Conservation (phyloP, 1,140 invertebrate genomes). For the Zeugodacus cucurbitae region DNA sequence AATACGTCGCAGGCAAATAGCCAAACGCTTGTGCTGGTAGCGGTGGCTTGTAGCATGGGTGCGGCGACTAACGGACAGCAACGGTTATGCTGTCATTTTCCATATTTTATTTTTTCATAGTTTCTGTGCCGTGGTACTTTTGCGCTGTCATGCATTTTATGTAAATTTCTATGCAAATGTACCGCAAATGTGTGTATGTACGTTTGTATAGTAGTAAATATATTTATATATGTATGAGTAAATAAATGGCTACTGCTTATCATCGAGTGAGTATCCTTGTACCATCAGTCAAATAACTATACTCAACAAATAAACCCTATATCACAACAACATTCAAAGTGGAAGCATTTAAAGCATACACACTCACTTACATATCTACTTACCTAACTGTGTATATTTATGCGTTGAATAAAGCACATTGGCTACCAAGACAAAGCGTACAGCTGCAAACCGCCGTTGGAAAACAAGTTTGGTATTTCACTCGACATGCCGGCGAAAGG, state of each 20-base stretch:
- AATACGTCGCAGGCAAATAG: neutral
- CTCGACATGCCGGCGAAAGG: neutral
- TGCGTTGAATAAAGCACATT: neutral
- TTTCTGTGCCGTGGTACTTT: neutral
- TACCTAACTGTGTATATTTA: neutral
- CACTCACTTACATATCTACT: neutral
- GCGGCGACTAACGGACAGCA: neutral
- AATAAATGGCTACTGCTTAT: neutral
- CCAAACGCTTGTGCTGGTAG: neutral
- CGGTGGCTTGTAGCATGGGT: neutral
- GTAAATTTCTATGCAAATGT: constrained; percentile 32
- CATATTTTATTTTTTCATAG: neutral
- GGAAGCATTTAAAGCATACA: neutral
- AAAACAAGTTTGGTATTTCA: neutral
- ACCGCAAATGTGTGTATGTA: neutral
- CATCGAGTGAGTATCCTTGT: neutral
- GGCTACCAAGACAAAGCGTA: neutral
- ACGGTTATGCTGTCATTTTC: neutral
- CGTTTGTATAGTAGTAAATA: neutral
- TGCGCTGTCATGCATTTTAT: constrained; percentile 38
- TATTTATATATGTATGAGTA: neutral
- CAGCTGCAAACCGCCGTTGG: neutral
- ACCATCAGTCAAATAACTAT: neutral
- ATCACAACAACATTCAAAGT: neutral
- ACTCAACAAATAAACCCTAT: neutral